Conservation (phyloP, 2,113 vertebrate genomes). For the Oceanodroma tethys region DNA sequence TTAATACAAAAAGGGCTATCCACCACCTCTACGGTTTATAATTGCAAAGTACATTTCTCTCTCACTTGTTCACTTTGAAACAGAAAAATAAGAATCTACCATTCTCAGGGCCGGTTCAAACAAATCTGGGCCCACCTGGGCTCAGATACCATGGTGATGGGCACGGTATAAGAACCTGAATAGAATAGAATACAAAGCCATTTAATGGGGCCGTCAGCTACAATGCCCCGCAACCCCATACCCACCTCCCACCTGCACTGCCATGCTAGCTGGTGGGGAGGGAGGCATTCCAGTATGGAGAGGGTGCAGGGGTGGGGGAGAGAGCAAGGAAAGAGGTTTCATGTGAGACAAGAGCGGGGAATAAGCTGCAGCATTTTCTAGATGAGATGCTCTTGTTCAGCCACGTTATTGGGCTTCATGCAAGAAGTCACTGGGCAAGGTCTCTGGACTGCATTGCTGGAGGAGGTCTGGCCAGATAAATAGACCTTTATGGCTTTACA, state of each 20-base stretch:
- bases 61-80: conserved; percentile 67
- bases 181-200: conserved; percentile 72
- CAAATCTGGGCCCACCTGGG: conserved; percentile 73
- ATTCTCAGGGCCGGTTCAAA: conserved; percentile 74
- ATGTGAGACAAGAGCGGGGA: conserved; percentile 9
- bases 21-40: neutral
- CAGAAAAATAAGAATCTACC: conserved; percentile 71
- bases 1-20: conserved; percentile 37
- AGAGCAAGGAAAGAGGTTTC: conserved; percentile 43
- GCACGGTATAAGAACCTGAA: conserved; percentile 73
- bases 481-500: neutral
- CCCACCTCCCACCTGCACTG: conserved; percentile 59
- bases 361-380: conserved; percentile 23
- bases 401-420: conserved; percentile 26
- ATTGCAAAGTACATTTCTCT: conserved; percentile 57
- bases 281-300: conserved; percentile 62
- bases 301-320: conserved; percentile 5
- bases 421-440: conserved; percentile 20
- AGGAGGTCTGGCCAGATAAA: neutral
- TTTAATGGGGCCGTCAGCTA: conserved; percentile 63
- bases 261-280: conserved; percentile 42
- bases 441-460: neutral
- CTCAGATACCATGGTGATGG: conserved; percentile 74
- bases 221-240: neutral
- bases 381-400: conserved; percentile 55